These are phyloP conservation scores for Mamestra brassicae DNA, from an alignment of 2,888 invertebrate species.

Conservation along the genomic window DNA sequence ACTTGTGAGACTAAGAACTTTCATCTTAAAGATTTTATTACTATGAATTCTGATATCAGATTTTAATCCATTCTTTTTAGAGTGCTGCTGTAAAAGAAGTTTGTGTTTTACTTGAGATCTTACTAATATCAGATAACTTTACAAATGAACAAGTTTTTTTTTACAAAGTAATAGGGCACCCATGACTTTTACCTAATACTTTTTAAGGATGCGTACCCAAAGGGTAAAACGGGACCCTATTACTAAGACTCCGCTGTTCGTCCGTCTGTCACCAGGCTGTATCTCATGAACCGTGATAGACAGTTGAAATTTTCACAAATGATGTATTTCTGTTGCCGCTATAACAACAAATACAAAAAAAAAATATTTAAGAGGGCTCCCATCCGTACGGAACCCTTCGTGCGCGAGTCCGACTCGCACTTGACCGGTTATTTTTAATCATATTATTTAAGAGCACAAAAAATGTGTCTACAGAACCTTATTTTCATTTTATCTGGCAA, in stretches of 20 bases:
- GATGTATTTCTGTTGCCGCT: no score
- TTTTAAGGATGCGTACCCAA: not conserved
- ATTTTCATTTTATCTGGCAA: not conserved
- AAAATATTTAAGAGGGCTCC: no score
- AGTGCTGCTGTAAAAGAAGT: not conserved
- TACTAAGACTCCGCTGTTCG: no score
- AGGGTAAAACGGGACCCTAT: no score
- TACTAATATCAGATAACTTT: not conserved
- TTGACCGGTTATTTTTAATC: no score
- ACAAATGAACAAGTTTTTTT: not conserved
- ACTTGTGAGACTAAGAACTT: conserved; percentile 57
- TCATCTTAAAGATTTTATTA: conserved; percentile 57
- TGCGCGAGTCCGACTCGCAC: no score
- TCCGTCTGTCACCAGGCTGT: no score
- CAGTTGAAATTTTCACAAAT: no score
- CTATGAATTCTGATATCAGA: conserved; percentile 54
- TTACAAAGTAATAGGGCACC: not conserved
- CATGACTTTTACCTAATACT: not conserved
- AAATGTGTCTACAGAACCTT: not conserved
- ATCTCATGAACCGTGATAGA: no score
- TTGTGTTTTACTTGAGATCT: not conserved
- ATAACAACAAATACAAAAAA: no score
- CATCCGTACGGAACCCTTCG: no score
- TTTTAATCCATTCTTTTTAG: conserved; percentile 41
- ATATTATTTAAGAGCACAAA: not conserved